Conservation (phyloP, 2,888 invertebrate genomes). For the Diplazon laetatorius region DNA sequence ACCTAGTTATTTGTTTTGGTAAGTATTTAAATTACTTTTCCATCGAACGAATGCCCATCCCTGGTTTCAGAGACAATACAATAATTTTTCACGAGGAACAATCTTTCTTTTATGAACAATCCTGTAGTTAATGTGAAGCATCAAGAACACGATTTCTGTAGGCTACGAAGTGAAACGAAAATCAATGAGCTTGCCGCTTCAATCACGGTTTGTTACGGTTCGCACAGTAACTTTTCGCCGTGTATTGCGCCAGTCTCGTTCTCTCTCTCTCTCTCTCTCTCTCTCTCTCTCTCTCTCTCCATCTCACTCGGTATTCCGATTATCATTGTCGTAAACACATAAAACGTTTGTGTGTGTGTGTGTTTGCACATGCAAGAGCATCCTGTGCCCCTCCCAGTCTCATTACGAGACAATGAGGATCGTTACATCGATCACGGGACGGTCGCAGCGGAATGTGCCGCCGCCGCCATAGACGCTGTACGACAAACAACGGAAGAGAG, state of each 20-base stretch:
- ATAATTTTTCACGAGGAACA: too few species aligned
- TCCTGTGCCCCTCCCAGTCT: conserved; percentile 80
- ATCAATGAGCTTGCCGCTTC: conserved; percentile 30
- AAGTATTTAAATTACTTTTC: too few species aligned
- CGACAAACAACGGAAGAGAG: conserved; percentile 45
- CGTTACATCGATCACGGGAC: conserved; percentile 77
- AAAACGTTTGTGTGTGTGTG: conserved; percentile 22
- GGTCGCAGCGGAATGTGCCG: conserved; percentile 45
- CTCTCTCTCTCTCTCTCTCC: neutral
- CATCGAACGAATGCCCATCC: too few species aligned
- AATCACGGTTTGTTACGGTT: conserved; percentile 52
- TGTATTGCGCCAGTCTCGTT: conserved; percentile 18
- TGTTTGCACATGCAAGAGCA: conserved; percentile 69
- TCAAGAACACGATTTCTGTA: neutral
- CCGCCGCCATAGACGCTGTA: conserved; percentile 14
- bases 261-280: neutral
- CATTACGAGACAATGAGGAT: conserved; percentile 80
- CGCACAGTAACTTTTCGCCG: conserved; percentile 40
- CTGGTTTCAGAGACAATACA: too few species aligned
- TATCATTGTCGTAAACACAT: conserved; percentile 18
- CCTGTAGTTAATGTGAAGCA: neutral
- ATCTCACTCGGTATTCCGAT: neutral
- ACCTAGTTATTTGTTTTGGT: too few species aligned
- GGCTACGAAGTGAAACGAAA: conserved; percentile 13
- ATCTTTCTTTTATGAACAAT: neutral